A percentile compares a stretch with the other conserved stretches of the same genome.
These are phyloP conservation scores for Pheucticus melanocephalus DNA, from an alignment of 2,113 vertebrate genomes.

Conservation along the genomic window DNA sequence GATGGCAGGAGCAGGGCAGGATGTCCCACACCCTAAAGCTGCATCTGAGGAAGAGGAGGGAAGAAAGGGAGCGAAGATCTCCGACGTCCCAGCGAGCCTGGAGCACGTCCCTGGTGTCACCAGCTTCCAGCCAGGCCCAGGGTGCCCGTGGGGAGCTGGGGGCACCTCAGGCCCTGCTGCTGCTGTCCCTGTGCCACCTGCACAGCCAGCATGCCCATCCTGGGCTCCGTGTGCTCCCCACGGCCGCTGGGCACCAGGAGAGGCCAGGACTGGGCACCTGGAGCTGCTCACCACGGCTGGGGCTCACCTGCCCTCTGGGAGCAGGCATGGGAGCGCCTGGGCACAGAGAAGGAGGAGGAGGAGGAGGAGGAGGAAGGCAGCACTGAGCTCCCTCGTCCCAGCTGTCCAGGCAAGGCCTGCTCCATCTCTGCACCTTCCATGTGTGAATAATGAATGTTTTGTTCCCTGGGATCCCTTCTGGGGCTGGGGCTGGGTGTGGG, in stretches of 20 bases:
- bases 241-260: not conserved
- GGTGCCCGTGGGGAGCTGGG: not conserved
- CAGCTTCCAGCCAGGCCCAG: not conserved
- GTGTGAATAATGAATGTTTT: not conserved
- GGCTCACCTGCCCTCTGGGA: not conserved
- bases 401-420: not conserved
- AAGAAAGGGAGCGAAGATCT: not conserved
- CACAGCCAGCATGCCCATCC: not conserved
- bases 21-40: rapidly evolving
- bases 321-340: not conserved
- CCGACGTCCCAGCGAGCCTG: rapidly evolving
- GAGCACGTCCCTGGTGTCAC: not conserved
- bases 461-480: not conserved
- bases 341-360: not conserved
- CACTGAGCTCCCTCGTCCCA: not conserved
- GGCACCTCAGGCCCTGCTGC: not conserved
- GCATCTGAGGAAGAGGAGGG: not conserved
- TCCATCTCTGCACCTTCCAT: rapidly evolving
- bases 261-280: not conserved
- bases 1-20: not conserved
- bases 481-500: not conserved
- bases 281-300: not conserved
- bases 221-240: not conserved
- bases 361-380: not conserved
- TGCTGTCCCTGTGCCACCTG: not conserved